Evolutionary conservation across 2,797 vertebrate genomes (phyloP), one percentile per base, ranked within the genome.

Genomic region (Pseudopleuronectes americanus): DNA sequence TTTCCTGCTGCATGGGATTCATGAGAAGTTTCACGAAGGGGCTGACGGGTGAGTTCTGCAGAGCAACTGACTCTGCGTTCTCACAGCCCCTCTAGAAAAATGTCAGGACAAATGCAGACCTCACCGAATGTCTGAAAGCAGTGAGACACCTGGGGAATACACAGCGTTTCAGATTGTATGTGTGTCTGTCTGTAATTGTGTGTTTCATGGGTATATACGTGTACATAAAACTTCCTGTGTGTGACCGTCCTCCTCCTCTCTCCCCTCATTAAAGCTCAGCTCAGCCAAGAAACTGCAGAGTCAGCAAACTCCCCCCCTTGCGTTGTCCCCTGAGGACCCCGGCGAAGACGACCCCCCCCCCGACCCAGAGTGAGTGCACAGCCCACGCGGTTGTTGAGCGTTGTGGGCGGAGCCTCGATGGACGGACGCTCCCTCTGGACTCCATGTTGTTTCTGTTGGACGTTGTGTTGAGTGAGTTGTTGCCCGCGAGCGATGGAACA

Each of bases 201-300:
- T 33, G 53, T 19, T 28, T 45, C 16, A 16, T 17, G 41, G 8
- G 26, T 16, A 28, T 16, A 28, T 8, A 19, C 21, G 8, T 64
- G 36, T 38, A 26, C 26, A 76, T 72, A 56, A 65, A 72, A 36
- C 62, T 33, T 49, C 47, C 47, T 66, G 68, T 56, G 63, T 71
- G 72, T 19, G 68, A 62, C 53, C 57, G 75, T 81, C 74, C 58
- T 67, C 74, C 58, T 67, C 23, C 52, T 3, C 72, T 43, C 70
- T 53, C 54, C 36, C 57, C 84, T 87, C 84, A 84, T 88, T 89
- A 90, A 71, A 82, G 71, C 83, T 53, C 48, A 49, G 57, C 53
- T 71, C 55, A 49, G 60, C 59, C 66, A 63, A 9, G 51, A 80
- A 54, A 63, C 28, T 2, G 77, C 85, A 68, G 82, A 90, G 79